Base-by-base conservation (phyloP, 2,113 vertebrate genomes). In the Leptocoma aspasia region DNA sequence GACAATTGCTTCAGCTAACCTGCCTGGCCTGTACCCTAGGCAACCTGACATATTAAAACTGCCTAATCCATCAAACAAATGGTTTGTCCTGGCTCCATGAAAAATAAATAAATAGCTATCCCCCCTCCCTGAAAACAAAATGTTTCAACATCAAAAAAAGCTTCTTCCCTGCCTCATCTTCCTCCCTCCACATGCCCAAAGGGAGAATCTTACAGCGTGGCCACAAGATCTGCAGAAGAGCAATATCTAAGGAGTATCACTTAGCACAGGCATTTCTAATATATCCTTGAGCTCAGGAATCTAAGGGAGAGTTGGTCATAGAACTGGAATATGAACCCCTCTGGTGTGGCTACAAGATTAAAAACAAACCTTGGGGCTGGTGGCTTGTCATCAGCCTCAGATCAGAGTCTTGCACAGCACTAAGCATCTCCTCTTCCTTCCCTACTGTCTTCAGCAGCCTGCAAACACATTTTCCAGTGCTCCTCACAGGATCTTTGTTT, bases 61-160 rank as follows among this genome's bases (percentile, higher is more conserved):
- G 73, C 89, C 95, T 96, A 96, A 95, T 96, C 94, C 88, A 94
- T 97, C 95, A 97, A 96, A 94, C 68, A 96, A 96, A 97, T 94
- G 86, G 79, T 90, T 93, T 90, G 76, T 65, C 53, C 41, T 49
- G 60, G 80, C 69, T 90, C 86, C 69, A 90, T 95, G 68, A 78
- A 82, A 94, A 83, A 70, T 90, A 96, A 96, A 95, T 92, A 96
- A 96, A 93, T 95, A 91, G 83, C 79, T 94, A 23, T 66, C 16
- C 59, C 90, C 63, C 68, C 64, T 75, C 76, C 79, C 82, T 70
- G 76, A 69, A 93, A 91, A 92, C 13, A 83, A 90, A 93, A 66
- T 52, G 10, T 88, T 94, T 90, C 71, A 27, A 45, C 52, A 53
- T 87, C 57, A 83, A 52, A 41, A 52, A 77, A 88, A 68, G 42